A percentile compares a stretch with the other conserved stretches of the same genome.
Evolutionary conservation across 92 coral and sea anemone genomes (phyloP).

Genomic region (Bergia sp.): DNA sequence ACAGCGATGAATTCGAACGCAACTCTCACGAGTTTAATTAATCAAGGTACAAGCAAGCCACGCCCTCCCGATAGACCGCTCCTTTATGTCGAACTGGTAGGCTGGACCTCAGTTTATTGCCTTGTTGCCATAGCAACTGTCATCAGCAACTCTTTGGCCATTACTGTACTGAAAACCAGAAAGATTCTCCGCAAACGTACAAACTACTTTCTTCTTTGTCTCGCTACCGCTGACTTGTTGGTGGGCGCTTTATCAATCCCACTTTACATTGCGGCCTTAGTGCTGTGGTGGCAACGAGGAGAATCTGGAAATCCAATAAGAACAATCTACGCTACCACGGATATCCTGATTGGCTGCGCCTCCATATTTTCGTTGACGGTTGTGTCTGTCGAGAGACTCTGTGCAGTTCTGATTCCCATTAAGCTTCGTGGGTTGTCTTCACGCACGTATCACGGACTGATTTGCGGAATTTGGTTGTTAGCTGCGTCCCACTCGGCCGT

Average conservation of each 20-base stretch:
- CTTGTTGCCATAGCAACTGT: conserved; percentile 36
- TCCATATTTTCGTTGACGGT: conserved; percentile 33
- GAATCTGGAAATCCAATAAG: conserved; percentile 27
- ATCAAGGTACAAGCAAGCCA: background rate
- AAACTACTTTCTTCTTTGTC: conserved; percentile 45
- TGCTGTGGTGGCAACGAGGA: conserved; percentile 40
- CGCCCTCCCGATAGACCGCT: background rate
- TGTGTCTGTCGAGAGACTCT: conserved; percentile 27
- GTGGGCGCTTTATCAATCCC: conserved; percentile 41
- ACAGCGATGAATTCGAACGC: background rate
- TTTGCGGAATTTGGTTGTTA: conserved; percentile 17
- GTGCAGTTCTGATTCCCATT: conserved; percentile 2
- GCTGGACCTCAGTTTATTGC: conserved; percentile 31
- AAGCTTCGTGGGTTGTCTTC: conserved; percentile 1
- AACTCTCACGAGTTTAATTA: background rate
- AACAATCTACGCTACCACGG: background rate
- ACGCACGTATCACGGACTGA: background rate
- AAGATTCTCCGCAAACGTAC: conserved; percentile 33
- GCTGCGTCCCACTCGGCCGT: conserved; percentile 24
- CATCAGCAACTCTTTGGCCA: conserved; percentile 27
- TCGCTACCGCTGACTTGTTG: conserved; percentile 35
- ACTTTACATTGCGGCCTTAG: conserved; percentile 40
- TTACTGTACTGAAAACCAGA: conserved; percentile 30
- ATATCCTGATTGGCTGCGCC: conserved; percentile 22
- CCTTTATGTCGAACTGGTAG: conserved; percentile 19